Conservation (phyloP, 2,888 invertebrate species). For the Drosophila melanosoma region DNA sequence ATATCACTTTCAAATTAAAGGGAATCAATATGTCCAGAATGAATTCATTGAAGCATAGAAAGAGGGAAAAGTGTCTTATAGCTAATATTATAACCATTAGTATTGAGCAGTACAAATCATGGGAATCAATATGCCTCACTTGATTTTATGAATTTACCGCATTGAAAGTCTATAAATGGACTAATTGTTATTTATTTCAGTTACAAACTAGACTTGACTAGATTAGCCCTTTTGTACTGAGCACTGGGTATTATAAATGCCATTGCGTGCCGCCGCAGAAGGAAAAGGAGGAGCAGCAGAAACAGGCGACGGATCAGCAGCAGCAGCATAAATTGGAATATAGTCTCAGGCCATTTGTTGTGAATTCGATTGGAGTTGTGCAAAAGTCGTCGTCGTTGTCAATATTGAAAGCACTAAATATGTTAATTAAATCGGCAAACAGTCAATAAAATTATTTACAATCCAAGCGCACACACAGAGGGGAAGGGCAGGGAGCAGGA, state of each 20-base stretch:
- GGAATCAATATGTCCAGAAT: background rate
- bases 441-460: slow-evolving; percentile 43
- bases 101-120: background rate
- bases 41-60: background rate
- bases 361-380: slow-evolving; percentile 18
- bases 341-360: background rate
- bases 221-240: background rate
- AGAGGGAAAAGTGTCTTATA: background rate
- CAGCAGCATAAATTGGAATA: slow-evolving; percentile 1
- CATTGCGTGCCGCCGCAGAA: slow-evolving; percentile 64
- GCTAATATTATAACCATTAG: background rate
- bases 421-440: slow-evolving; percentile 56
- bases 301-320: background rate
- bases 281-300: background rate
- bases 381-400: slow-evolving; percentile 28
- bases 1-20: background rate
- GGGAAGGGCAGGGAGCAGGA: background rate
- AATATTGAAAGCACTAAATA: slow-evolving; percentile 49
- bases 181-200: background rate
- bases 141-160: background rate
- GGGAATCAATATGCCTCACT: background rate
- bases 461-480: background rate
- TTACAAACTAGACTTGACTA: background rate
- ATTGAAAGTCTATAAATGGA: background rate
- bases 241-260: slow-evolving; percentile 42